phyloP scores from a whole-genome alignment of 2,888 invertebrate genomes.

The Chamaedrilus cognettii region DNA sequence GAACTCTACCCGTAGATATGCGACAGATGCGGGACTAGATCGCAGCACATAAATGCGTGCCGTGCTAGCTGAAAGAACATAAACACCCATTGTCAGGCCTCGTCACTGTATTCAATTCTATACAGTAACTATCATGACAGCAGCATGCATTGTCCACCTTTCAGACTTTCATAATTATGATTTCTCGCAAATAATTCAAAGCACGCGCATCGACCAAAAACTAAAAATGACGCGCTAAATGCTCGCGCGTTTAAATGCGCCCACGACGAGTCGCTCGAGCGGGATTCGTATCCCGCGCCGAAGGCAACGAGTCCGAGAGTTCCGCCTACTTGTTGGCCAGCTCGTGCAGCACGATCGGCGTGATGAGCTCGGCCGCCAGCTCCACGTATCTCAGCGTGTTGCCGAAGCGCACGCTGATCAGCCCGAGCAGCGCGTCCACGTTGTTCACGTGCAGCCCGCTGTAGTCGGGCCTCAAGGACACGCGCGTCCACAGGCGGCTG shows the following conservation, averaged over 20 bases:
- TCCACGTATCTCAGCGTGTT: conserved; percentile 53
- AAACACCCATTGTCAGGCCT: too few species aligned
- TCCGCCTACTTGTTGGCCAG: conserved; percentile 70
- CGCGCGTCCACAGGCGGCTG: conserved; percentile 91
- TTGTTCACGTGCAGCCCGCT: conserved; percentile 82
- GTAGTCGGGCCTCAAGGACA: conserved; percentile 94
- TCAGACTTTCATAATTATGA: too few species aligned
- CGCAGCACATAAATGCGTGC: neutral
- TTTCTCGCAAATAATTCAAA: too few species aligned
- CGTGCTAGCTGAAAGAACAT: too few species aligned
- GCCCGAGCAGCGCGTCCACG: conserved; percentile 80
- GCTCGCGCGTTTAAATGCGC: too few species aligned
- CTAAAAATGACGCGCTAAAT: too few species aligned
- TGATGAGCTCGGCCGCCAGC: conserved; percentile 93
- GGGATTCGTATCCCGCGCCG: too few species aligned
- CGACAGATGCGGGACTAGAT: neutral
- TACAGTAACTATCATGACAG: too few species aligned
- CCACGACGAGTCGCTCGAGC: too few species aligned
- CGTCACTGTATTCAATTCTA: too few species aligned
- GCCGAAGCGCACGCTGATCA: conserved; percentile 69
- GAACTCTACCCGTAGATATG: neutral
- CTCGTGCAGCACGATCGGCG: conserved; percentile 95
- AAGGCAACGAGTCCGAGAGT: neutral
- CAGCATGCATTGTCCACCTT: too few species aligned
- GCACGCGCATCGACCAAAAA: too few species aligned